These are phyloP conservation scores for Dermatemys mawii DNA, from an alignment of 2,113 vertebrate genomes.

Conservation along the genomic window DNA sequence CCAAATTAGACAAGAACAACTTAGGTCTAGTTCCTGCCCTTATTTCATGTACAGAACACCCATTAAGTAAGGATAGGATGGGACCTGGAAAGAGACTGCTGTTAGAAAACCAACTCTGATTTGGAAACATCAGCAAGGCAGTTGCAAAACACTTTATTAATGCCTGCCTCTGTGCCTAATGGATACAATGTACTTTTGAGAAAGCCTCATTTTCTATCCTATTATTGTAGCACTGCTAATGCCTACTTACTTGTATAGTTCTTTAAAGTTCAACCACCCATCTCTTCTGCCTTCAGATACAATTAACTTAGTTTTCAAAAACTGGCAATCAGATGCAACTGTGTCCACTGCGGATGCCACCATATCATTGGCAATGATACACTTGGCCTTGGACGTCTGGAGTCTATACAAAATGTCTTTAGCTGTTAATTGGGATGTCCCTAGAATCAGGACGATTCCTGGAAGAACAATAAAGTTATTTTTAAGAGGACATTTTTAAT, in stretches of 20 bases:
- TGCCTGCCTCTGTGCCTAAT: not conserved
- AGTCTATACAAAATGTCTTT: conserved; percentile 85
- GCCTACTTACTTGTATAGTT: conserved; percentile 79
- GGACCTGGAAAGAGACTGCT: not conserved
- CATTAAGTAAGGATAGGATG: not conserved
- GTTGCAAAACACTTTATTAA: not conserved
- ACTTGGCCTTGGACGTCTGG: conserved; percentile 76
- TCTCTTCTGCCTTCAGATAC: conserved; percentile 72
- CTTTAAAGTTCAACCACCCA: conserved; percentile 82
- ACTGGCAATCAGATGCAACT: conserved; percentile 71
- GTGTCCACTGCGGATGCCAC: conserved; percentile 79
- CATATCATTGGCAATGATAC: conserved; percentile 78
- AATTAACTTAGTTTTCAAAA: conserved; percentile 79
- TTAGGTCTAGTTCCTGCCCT: not conserved
- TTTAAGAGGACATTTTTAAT: not conserved
- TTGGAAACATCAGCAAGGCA: not conserved
- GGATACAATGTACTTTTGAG: not conserved
- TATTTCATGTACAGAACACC: not conserved
- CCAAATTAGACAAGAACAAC: not conserved
- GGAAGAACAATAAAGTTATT: not conserved
- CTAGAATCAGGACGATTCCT: conserved; percentile 82
- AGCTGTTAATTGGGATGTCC: conserved; percentile 81
- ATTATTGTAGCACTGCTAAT: fast-evolving
- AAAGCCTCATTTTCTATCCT: not conserved
- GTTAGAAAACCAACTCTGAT: not conserved